A percentile compares a stretch with the other conserved stretches of the same genome.
Evolutionary conservation across 2,888 invertebrate genomes (phyloP).

Genomic region (Mallateleia sp.): DNA sequence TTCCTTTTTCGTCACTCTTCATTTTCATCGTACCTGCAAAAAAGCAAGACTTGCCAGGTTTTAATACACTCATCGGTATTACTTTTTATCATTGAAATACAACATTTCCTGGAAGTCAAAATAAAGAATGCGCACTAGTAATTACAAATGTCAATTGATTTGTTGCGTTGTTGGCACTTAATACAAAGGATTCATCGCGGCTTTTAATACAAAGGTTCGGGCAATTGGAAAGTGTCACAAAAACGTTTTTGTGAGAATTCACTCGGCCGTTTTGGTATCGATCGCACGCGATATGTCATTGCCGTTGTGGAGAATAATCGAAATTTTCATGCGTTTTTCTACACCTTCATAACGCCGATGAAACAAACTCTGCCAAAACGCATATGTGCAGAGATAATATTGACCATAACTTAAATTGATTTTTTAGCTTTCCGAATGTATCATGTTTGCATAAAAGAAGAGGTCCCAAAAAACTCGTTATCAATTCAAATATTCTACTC

Average conservation of each 20-base stretch:
- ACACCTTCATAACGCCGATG: conserved; percentile 35
- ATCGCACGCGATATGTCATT: conserved; percentile 54
- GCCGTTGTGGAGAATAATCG: conserved; percentile 50
- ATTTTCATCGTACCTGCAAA: too few species aligned
- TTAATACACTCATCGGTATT: conserved; percentile 21
- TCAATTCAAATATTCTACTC: conserved; percentile 20
- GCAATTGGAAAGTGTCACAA: conserved; percentile 59
- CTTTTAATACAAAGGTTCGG: conserved; percentile 61
- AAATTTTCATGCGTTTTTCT: conserved; percentile 56
- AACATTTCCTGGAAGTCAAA: conserved; percentile 11
- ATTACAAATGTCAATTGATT: conserved; percentile 62
- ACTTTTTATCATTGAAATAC: conserved; percentile 27
- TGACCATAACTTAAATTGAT: conserved; percentile 56
- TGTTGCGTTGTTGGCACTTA: conserved; percentile 55
- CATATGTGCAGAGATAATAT: conserved; percentile 48
- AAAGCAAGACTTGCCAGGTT: background rate
- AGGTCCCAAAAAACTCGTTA: conserved; percentile 2
- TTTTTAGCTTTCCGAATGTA: conserved; percentile 37
- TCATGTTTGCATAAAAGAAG: conserved; percentile 24
- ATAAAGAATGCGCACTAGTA: conserved; percentile 48
- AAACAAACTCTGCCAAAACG: conserved; percentile 25
- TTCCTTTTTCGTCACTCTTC: too few species aligned
- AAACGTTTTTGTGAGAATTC: conserved; percentile 61
- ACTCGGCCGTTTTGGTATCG: conserved; percentile 52
- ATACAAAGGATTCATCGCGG: conserved; percentile 61